These are phyloP conservation scores for Siderastrea siderea DNA, from an alignment of 92 coral and sea anemone species.

Conservation along the genomic window DNA sequence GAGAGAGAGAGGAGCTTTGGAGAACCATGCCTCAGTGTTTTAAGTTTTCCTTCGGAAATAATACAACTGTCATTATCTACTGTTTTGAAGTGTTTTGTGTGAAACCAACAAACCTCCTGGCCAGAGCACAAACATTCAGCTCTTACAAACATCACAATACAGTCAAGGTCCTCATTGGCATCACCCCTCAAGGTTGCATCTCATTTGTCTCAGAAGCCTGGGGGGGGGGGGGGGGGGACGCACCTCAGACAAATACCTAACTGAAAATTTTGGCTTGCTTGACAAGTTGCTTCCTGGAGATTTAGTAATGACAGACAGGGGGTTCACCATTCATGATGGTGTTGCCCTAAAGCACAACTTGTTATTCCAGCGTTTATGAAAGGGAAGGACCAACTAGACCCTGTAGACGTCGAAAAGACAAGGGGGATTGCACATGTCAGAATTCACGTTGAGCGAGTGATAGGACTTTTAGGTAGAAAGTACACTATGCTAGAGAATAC, in stretches of 20 bases:
- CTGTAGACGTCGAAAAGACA: too few relatives aligned
- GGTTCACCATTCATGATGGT: slow-evolving; percentile 1
- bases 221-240: too few relatives aligned
- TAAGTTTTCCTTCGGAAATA: too few relatives aligned
- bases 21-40: too few relatives aligned
- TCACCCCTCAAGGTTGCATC: neutral
- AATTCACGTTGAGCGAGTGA: slow-evolving; percentile 29
- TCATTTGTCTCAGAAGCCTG: neutral
- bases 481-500: slow-evolving; percentile 40
- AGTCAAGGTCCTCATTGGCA: too few relatives aligned
- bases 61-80: neutral
- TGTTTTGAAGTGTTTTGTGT: neutral
- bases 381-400: too few relatives aligned
- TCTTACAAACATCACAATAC: too few relatives aligned
- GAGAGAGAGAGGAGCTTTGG: too few relatives aligned
- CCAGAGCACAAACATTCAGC: neutral
- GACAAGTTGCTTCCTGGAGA: neutral
- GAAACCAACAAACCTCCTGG: neutral
- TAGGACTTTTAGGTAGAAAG: slow-evolving; percentile 46
- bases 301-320: neutral
- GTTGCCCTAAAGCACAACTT: neutral
- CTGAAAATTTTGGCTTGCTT: neutral
- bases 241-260: neutral
- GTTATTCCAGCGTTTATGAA: too few relatives aligned
- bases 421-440: neutral